These are phyloP conservation scores for Campodea augens DNA, from an alignment of 1,140 invertebrate genomes.

Conservation along the genomic window DNA sequence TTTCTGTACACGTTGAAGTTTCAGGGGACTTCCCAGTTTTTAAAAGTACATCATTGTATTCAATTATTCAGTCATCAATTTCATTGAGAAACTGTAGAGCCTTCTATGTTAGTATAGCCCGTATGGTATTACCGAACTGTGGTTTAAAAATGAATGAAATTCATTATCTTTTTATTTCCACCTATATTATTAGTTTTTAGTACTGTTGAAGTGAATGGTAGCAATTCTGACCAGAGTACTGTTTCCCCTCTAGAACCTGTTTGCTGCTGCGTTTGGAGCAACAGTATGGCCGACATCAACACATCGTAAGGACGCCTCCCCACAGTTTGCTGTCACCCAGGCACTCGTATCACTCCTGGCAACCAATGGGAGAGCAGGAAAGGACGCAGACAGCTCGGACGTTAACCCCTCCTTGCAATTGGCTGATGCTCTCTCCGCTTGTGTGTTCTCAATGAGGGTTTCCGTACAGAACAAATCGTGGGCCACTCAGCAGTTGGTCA, in stretches of 20 bases:
- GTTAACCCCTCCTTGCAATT: conserved; percentile 27
- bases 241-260: conserved; percentile 25
- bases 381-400: conserved; percentile 14
- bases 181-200: too few species aligned
- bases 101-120: too few species aligned
- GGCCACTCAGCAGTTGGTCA: conserved; percentile 36
- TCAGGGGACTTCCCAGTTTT: too few species aligned
- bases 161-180: too few species aligned
- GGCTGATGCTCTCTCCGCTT: conserved; percentile 40
- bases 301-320: conserved; percentile 9
- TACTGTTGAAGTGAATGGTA: not conserved
- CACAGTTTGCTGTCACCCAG: conserved; percentile 37
- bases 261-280: conserved; percentile 27
- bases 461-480: conserved; percentile 31
- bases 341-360: conserved; percentile 35
- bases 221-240: not conserved
- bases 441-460: conserved; percentile 32
- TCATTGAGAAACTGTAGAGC: too few species aligned
- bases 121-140: too few species aligned
- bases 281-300: conserved; percentile 3
- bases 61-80: too few species aligned
- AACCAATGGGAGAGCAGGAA: conserved; percentile 19
- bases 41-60: too few species aligned
- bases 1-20: too few species aligned
- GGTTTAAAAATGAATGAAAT: too few species aligned